Percentiles rank a stretch among this genome's conserved stretches.
Evolutionary conservation across 1,140 invertebrate species (phyloP).

Genomic region (Drosophila equinoxialis): DNA sequence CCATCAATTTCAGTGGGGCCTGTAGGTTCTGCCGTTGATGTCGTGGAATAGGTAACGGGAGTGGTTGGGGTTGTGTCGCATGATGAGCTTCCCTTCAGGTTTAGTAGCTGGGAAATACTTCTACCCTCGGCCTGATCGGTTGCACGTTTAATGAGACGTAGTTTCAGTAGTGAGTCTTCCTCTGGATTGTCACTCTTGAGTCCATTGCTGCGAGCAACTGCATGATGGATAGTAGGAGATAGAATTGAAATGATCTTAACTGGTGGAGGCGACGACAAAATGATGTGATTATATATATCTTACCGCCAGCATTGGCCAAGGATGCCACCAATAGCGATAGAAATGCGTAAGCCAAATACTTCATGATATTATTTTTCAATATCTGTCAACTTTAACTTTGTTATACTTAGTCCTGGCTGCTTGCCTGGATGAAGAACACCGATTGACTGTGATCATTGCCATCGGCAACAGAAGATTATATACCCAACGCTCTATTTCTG

Average conservation of each 20-base stretch:
- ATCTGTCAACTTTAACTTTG: neutral
- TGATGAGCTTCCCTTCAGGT: constrained; percentile 30
- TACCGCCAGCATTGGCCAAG: constrained; percentile 52
- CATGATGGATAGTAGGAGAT: neutral
- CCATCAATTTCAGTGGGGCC: neutral
- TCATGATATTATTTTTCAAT: constrained; percentile 38
- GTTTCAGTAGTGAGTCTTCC: constrained; percentile 6
- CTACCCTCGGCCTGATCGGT: constrained; percentile 35
- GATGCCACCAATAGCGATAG: constrained; percentile 48
- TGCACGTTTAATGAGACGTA: constrained; percentile 33
- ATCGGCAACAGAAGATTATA: constrained; percentile 54
- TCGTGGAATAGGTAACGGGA: neutral
- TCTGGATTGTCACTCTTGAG: constrained; percentile 9
- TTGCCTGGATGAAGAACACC: constrained; percentile 61
- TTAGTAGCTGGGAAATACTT: constrained; percentile 29
- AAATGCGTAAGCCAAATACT: constrained; percentile 43
- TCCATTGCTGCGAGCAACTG: constrained; percentile 28
- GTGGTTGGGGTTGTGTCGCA: neutral
- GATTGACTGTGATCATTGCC: constrained; percentile 65
- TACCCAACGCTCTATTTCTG: constrained; percentile 60
- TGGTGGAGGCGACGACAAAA: no score
- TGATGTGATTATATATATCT: constrained; percentile 15
- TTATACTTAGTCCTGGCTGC: constrained; percentile 14
- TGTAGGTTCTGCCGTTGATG: neutral
- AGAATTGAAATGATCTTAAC: neutral